Evolutionary conservation across 2,113 vertebrate species (phyloP).

Genomic region (Limanda limanda): DNA sequence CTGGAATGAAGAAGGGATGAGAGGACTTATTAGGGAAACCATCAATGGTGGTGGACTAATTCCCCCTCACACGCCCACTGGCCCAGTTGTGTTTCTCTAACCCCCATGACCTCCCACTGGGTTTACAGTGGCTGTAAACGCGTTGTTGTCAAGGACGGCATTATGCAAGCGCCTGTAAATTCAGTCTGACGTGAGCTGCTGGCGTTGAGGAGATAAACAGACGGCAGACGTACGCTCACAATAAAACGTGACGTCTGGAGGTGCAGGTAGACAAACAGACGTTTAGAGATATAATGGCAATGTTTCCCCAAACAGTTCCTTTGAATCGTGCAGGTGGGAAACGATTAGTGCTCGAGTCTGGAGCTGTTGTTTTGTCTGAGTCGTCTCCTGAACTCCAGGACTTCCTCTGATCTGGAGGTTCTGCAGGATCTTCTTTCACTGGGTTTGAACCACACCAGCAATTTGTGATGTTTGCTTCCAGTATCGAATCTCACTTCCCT

Average conservation of each 20-base stretch:
- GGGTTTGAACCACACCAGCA: no score
- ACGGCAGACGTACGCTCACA: neutral
- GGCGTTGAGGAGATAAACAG: neutral
- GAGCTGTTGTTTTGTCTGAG: neutral
- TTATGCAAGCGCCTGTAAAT: conserved; percentile 19
- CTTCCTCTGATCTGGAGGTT: no score
- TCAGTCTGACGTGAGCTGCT: neutral
- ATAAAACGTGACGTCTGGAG: conserved; percentile 22
- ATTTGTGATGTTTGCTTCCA: no score
- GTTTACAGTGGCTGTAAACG: conserved; percentile 23
- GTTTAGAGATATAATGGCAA: no score
- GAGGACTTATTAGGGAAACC: neutral
- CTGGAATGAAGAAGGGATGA: conserved; percentile 20
- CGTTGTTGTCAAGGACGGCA: neutral
- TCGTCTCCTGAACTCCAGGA: neutral
- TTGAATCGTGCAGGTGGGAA: no score
- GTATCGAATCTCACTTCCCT: no score
- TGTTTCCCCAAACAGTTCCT: no score
- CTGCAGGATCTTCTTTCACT: no score
- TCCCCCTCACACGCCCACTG: neutral
- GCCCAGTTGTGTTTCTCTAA: neutral
- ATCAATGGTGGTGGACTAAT: neutral
- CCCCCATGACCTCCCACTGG: neutral
- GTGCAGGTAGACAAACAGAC: no score
- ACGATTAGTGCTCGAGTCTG: no score